phyloP scores from a whole-genome alignment of 2,797 vertebrate species.

The Pseudochirops corinnae region DNA sequence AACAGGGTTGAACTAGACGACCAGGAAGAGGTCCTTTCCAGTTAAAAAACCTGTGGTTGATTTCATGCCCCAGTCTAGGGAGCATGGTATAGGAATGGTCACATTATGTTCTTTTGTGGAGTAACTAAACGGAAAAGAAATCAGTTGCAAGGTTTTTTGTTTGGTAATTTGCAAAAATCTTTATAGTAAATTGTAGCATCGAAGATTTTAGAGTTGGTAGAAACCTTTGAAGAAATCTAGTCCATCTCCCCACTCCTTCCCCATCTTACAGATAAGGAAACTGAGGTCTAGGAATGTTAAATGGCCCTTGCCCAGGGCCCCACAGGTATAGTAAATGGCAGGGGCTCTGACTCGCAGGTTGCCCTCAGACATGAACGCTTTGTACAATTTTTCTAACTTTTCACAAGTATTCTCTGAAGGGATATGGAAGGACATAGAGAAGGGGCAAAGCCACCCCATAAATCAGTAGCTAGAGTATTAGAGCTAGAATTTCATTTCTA shows the following conservation, averaged over 20 bases:
- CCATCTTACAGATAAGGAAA: not conserved
- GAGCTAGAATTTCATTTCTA: not conserved
- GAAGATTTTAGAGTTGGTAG: not conserved
- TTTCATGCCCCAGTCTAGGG: not conserved
- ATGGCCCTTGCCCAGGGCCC: not conserved
- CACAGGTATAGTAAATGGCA: not conserved
- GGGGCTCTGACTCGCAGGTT: not conserved
- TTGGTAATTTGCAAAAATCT: not conserved
- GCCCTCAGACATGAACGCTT: not conserved
- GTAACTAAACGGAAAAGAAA: too few relatives aligned
- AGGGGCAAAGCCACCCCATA: not conserved
- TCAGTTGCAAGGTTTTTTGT: too few relatives aligned
- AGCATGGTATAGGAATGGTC: not conserved
- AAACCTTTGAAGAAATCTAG: not conserved
- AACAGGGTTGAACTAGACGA: too few relatives aligned
- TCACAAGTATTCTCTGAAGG: not conserved
- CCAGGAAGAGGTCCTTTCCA: not conserved
- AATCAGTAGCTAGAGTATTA: not conserved
- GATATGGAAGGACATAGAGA: not conserved
- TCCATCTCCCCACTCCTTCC: not conserved
- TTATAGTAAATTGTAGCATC: not conserved
- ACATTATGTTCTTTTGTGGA: not conserved
- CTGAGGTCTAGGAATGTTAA: not conserved
- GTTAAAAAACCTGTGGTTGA: not conserved
- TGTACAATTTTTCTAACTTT: not conserved